phyloP scores from a whole-genome alignment of 2,113 vertebrate genomes.

The Mus pahari region DNA sequence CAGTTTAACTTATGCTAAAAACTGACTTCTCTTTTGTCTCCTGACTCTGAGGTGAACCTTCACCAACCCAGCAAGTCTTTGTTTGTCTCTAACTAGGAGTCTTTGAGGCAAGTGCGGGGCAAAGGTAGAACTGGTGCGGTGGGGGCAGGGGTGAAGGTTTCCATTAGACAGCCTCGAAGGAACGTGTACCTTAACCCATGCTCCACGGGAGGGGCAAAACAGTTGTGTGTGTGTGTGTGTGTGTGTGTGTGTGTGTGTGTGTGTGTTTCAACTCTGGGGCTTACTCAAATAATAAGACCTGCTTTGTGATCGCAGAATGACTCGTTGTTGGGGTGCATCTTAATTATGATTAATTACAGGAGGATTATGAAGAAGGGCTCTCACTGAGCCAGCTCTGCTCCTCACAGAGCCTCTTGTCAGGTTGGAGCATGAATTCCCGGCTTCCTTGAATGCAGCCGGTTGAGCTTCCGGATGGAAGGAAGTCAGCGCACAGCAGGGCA shows the following conservation, averaged over 20 bases:
- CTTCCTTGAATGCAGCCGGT: slow-evolving; percentile 15
- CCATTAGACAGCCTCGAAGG: neutral
- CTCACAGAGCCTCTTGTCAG: neutral
- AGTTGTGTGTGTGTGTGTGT: neutral
- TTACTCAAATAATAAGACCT: slow-evolving; percentile 43
- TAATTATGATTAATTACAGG: slow-evolving; percentile 47
- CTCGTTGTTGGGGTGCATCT: neutral
- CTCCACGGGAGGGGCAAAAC: neutral
- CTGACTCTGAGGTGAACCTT: neutral
- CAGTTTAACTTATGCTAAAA: neutral
- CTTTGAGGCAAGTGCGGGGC: neutral
- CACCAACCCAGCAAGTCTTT: slow-evolving; percentile 24
- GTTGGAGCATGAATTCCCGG: neutral
- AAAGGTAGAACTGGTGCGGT: slow-evolving; percentile 3
- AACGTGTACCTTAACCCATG: slow-evolving; percentile 57
- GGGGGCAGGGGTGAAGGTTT: slow-evolving; percentile 26
- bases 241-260: neutral
- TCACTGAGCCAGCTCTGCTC: neutral
- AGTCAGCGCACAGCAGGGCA: neutral
- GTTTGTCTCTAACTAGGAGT: slow-evolving; percentile 31
- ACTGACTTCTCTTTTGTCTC: neutral
- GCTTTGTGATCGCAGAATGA: slow-evolving; percentile 37
- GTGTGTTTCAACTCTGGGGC: neutral
- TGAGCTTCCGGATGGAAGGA: neutral
- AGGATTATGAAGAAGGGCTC: slow-evolving; percentile 32